These are phyloP conservation scores for Mythimna loreyi DNA, from an alignment of 2,888 invertebrate species.

Conservation along the genomic window DNA sequence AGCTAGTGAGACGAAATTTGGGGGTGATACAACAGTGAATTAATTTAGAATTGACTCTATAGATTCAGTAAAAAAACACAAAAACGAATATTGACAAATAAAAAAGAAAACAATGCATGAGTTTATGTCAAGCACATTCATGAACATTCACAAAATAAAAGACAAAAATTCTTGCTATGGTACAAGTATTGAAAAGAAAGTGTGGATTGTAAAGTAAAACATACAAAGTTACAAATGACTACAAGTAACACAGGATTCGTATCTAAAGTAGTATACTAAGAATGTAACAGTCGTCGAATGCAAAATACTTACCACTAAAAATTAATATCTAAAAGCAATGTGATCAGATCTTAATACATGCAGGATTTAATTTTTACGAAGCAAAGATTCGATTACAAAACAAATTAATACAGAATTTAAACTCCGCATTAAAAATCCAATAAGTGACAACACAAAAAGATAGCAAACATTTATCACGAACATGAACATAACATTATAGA, in stretches of 20 bases:
- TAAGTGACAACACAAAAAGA: conserved; percentile 58
- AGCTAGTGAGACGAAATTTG: conserved; percentile 14
- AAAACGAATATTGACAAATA: fast-evolving
- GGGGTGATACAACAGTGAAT: not conserved
- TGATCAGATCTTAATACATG: conserved; percentile 43
- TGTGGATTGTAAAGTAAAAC: not conserved
- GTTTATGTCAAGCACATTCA: not conserved
- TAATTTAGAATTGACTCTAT: not conserved
- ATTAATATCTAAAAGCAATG: conserved; percentile 53
- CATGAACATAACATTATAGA: conserved; percentile 67
- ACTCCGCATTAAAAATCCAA: conserved; percentile 54
- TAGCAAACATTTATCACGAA: conserved; percentile 59
- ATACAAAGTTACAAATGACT: conserved; percentile 28
- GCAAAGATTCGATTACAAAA: conserved; percentile 38
- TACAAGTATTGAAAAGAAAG: not conserved
- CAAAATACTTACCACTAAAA: conserved; percentile 47
- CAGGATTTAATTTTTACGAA: conserved; percentile 40
- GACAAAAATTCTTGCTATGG: not conserved
- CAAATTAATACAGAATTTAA: conserved; percentile 59
- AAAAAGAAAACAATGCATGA: not conserved
- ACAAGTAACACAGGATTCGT: conserved; percentile 18
- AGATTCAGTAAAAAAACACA: not conserved
- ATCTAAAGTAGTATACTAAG: conserved; percentile 33
- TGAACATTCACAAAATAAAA: not conserved
- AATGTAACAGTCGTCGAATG: conserved; percentile 38